phyloP scores from a whole-genome alignment of 2,797 vertebrate genomes.

The Leucoraja ocellata region DNA sequence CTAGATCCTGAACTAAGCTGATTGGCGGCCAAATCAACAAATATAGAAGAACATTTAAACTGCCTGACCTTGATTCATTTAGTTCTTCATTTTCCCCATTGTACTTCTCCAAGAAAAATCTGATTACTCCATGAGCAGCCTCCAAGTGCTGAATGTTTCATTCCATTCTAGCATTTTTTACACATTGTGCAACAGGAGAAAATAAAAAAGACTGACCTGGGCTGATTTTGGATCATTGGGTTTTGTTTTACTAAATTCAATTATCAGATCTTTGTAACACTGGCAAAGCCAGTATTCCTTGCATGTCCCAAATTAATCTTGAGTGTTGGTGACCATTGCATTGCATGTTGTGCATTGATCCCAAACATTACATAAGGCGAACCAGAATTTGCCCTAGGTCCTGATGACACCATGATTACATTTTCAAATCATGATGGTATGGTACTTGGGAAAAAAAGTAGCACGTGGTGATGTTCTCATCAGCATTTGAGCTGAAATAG shows the following conservation, averaged over 20 bases:
- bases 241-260: no score
- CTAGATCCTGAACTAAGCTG: not conserved
- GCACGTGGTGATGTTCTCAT: no score
- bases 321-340: not conserved
- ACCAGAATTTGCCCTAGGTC: no score
- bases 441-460: no score
- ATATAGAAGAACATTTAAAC: not conserved
- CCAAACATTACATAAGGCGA: no score
- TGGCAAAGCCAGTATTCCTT: not conserved
- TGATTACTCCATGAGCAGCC: not conserved
- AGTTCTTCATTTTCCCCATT: not conserved
- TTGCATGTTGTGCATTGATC: no score
- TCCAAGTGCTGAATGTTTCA: not conserved
- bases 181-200: not conserved
- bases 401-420: no score
- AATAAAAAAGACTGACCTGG: not conserved
- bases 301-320: not conserved
- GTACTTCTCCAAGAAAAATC: not conserved
- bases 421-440: no score
- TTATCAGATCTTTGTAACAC: no score
- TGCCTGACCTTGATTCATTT: not conserved
- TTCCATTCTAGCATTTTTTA: not conserved
- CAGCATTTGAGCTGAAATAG: no score
- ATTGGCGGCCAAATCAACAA: not conserved
- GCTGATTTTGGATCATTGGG: not conserved